Evolutionary conservation across 2,888 invertebrate species (phyloP).

Genomic region (Argyresthia albistria): DNA sequence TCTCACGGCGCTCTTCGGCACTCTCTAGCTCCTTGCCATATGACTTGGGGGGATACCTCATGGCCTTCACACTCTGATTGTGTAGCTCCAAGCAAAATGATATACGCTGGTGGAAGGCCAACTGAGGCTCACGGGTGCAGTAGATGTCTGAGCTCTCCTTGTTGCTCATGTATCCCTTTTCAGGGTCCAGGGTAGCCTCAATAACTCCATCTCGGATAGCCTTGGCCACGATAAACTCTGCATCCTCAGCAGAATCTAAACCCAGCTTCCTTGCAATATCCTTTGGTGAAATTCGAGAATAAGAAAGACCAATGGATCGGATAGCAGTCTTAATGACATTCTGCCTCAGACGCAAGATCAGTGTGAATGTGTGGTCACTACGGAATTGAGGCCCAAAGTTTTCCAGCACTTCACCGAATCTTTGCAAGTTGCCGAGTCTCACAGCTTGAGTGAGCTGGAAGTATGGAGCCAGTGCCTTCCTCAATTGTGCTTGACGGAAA

Average conservation of each 20-base stretch:
- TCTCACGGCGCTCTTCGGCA: constrained; percentile 94
- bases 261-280: constrained; percentile 96
- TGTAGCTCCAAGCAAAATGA: constrained; percentile 98
- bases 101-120: constrained; percentile 97
- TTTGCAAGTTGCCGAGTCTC: constrained; percentile 92
- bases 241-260: constrained; percentile 96
- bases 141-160: constrained; percentile 98
- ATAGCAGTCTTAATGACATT: constrained; percentile 99
- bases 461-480: constrained; percentile 93
- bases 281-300: constrained; percentile 94
- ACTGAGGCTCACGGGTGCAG: constrained; percentile 95
- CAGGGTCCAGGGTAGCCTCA: constrained; percentile 96
- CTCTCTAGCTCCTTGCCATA: constrained; percentile 98
- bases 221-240: constrained; percentile 98
- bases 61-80: constrained; percentile 99
- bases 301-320: constrained; percentile 95
- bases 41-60: constrained; percentile 99
- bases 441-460: constrained; percentile 98
- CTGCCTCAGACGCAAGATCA: constrained; percentile 95
- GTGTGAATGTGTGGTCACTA: constrained; percentile 94
- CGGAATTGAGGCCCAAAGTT: constrained; percentile 94
- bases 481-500: constrained; percentile 92
- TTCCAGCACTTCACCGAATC: constrained; percentile 94
- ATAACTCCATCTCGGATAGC: constrained; percentile 98
- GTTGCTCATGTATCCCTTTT: constrained; percentile 96